Base-by-base conservation (phyloP, 2,113 vertebrate species). In the Baryphthengus martii region DNA sequence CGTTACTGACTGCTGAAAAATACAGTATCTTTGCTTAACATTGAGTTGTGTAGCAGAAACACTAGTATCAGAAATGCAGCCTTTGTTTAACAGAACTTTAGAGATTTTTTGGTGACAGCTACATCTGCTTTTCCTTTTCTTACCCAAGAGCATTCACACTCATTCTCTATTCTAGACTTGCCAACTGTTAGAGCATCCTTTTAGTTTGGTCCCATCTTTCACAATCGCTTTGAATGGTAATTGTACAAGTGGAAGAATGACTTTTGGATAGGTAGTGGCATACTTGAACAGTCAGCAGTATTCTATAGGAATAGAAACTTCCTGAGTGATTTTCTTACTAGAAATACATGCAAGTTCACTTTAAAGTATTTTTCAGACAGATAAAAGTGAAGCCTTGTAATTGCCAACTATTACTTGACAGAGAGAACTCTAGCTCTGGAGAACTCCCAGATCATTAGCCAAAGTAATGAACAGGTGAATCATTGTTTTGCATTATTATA, bases 101-200 rank as follows among this genome's bases (percentile, higher is more conserved):
- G 4, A 86, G n/a, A 63, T 77, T 77, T 66, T 37, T 88, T 82
- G 85, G 85, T 65, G 67, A 73, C 75, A 93, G 12, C 63, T 91
- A 47, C 35, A 88, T 55, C 71, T 91, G 59, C 78, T 93, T 94
- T 93, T 94, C 50, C 45, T 74, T 88, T 86, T 92, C 81, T 86
- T 82, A 74, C 42, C 50, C 39, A 80, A 83, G 67, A 3, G 1
- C 47, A 45, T 92, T 93, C 75, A 80, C 15, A 39, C 44, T 76
- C 55, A 18, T 88, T 93, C 75, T 76, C 37, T 95, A 7, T 93
- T 88, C 79, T 2, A 83, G 78, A 70, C 71, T 93, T 93, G 50
- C 67, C 90, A 93, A 23, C 71, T 80, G 50, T 45, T 91, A 37
- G 39, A 70, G 11, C 59, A 55, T 85, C 71, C 35, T 81, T 93